Evolutionary conservation across 2,888 invertebrate genomes (phyloP).

Genomic region (Margaritifera margaritifera): DNA sequence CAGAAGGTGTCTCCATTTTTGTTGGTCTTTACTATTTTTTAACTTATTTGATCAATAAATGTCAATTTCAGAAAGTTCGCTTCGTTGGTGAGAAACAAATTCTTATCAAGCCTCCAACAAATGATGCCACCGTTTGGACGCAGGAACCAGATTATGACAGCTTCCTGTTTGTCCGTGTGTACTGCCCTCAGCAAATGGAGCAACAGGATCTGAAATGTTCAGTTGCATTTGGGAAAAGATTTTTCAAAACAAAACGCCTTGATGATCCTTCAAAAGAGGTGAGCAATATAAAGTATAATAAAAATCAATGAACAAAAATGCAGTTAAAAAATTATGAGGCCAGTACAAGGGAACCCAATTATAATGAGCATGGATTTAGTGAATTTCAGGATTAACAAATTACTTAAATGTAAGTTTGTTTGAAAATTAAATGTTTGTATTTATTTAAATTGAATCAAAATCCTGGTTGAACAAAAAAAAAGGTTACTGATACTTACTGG

Average conservation of each 20-base stretch:
- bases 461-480: too few relatives aligned
- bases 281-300: not conserved
- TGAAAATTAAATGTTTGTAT: too few relatives aligned
- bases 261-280: constrained; percentile 32
- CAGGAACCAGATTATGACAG: constrained; percentile 65
- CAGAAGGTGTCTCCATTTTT: too few relatives aligned
- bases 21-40: too few relatives aligned
- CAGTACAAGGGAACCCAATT: too few relatives aligned
- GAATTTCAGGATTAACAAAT: too few relatives aligned
- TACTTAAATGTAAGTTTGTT: too few relatives aligned
- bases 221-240: constrained; percentile 59
- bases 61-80: constrained; percentile 54
- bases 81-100: constrained; percentile 48
- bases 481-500: too few relatives aligned
- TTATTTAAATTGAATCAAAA: too few relatives aligned
- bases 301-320: not conserved
- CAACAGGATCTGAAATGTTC: constrained; percentile 63
- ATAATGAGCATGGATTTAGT: too few relatives aligned
- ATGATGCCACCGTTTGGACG: constrained; percentile 59
- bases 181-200: constrained; percentile 61
- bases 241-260: constrained; percentile 61
- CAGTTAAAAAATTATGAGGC: not conserved
- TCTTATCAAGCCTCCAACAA: constrained; percentile 46
- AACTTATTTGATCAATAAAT: not conserved
- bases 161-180: constrained; percentile 63